Percentiles rank a stretch among this genome's conserved stretches.
These are phyloP conservation scores for Rhinatrema bivittatum DNA, from an alignment of 2,797 vertebrate genomes.

Conservation along the genomic window DNA sequence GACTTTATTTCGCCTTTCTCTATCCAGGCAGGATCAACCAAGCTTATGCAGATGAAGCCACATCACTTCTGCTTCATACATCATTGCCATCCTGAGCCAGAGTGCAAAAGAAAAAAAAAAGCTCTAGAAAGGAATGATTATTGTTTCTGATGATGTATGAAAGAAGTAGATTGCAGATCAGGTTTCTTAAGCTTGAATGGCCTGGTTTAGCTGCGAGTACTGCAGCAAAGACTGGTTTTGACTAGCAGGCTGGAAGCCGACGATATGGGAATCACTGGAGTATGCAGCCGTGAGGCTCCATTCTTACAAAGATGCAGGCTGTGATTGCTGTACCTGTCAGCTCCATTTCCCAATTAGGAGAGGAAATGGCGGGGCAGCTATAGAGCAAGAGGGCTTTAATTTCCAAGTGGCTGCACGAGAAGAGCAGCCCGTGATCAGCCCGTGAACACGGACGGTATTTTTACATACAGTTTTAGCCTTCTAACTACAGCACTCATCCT, in stretches of 20 bases:
- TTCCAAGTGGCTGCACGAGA: too few relatives aligned
- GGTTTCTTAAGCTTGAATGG: slow-evolving; percentile 17
- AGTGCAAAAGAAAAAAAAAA: slow-evolving; percentile 19
- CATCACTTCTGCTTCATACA: background rate
- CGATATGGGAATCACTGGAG: background rate
- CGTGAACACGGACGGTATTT: too few relatives aligned
- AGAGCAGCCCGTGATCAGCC: too few relatives aligned
- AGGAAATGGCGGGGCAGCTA: too few relatives aligned
- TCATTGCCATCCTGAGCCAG: slow-evolving; percentile 3
- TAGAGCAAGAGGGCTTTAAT: too few relatives aligned
- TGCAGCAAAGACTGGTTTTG: slow-evolving; percentile 9
- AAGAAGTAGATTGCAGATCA: slow-evolving; percentile 12
- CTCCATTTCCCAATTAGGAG: slow-evolving; percentile 27
- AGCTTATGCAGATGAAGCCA: slow-evolving; percentile 15
- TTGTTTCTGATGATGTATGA: background rate
- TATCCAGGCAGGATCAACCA: slow-evolving; percentile 4
- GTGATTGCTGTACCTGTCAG: slow-evolving; percentile 26
- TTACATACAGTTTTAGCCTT: too few relatives aligned
- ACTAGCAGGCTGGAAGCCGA: slow-evolving; percentile 1
- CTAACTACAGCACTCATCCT: too few relatives aligned
- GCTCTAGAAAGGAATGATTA: slow-evolving; percentile 1
- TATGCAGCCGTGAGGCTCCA: too few relatives aligned
- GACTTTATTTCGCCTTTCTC: background rate
- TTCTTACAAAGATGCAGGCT: slow-evolving; percentile 18
- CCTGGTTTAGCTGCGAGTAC: slow-evolving; percentile 8